A percentile compares a stretch with the other conserved stretches of the same genome.
These are phyloP conservation scores for Muscina levida DNA, from an alignment of 2,888 invertebrate genomes.

Conservation along the genomic window DNA sequence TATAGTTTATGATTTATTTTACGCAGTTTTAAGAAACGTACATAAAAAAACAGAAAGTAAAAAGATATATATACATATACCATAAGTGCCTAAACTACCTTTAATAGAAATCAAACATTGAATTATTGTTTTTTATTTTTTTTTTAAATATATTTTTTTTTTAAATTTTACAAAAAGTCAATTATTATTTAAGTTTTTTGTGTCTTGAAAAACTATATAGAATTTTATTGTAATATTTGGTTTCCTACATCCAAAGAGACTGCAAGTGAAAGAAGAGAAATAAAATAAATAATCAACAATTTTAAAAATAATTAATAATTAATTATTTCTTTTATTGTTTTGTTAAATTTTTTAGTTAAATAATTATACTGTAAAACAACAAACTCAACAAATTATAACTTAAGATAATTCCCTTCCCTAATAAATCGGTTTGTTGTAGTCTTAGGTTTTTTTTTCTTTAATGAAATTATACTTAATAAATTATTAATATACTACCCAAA, in stretches of 20 bases:
- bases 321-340: constrained; percentile 23
- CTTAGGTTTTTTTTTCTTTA: constrained; percentile 22
- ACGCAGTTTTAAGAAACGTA: constrained; percentile 34
- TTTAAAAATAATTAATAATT: no score
- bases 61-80: constrained; percentile 34
- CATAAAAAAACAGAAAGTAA: constrained; percentile 17
- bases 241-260: constrained; percentile 69
- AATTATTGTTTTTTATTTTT: constrained; percentile 20
- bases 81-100: constrained; percentile 63
- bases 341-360: constrained; percentile 23
- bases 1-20: constrained; percentile 23
- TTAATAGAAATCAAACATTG: constrained; percentile 13
- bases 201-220: neutral
- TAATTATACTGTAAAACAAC: constrained; percentile 10
- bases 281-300: neutral
- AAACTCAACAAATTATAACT: no score
- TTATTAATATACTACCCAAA: constrained; percentile 22
- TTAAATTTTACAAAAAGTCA: constrained; percentile 50
- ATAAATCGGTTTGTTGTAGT: constrained; percentile 38
- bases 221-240: constrained; percentile 32
- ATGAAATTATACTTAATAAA: constrained; percentile 33
- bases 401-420: no score
- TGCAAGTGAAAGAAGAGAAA: constrained; percentile 48
- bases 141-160: constrained; percentile 7
- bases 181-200: constrained; percentile 49